phyloP scores from a whole-genome alignment of 1,140 invertebrate genomes.

The Drosophila rhopaloa region DNA sequence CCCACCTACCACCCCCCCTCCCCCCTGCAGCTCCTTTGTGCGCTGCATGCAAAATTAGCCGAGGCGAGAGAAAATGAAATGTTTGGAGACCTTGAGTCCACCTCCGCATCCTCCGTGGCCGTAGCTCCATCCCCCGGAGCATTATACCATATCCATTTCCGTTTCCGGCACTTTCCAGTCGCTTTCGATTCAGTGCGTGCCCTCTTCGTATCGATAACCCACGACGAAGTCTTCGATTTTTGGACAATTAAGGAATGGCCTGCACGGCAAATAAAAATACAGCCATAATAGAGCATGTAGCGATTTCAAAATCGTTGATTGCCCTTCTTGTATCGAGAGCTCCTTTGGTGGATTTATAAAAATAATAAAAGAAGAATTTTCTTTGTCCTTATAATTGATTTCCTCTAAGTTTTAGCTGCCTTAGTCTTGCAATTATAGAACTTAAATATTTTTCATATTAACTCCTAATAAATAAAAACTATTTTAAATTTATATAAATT shows the following conservation, averaged over 20 bases:
- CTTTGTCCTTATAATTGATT: too few relatives aligned
- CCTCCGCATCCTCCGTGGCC: neutral
- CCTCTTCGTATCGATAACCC: constrained; percentile 45
- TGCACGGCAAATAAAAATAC: neutral
- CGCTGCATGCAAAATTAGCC: constrained; percentile 78
- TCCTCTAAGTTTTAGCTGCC: too few relatives aligned
- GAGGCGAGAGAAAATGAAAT: constrained; percentile 65
- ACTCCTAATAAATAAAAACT: too few relatives aligned
- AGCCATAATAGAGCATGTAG: too few relatives aligned
- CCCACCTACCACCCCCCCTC: neutral
- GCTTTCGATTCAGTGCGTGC: constrained; percentile 61
- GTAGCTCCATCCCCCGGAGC: neutral
- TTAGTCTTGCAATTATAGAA: too few relatives aligned
- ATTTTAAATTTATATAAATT: too few relatives aligned
- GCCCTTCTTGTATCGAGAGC: too few relatives aligned
- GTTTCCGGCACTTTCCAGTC: constrained; percentile 62
- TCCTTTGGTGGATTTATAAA: too few relatives aligned
- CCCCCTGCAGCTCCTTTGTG: constrained; percentile 46
- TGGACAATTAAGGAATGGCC: constrained; percentile 33
- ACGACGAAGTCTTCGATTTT: constrained; percentile 21
- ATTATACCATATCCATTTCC: constrained; percentile 61
- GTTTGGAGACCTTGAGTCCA: constrained; percentile 67
- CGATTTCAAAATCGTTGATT: neutral
- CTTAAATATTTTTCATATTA: too few relatives aligned
- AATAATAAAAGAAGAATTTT: too few relatives aligned